Conservation (phyloP, 2,797 vertebrate genomes). For the Ptychobarbus kaznakovi region DNA sequence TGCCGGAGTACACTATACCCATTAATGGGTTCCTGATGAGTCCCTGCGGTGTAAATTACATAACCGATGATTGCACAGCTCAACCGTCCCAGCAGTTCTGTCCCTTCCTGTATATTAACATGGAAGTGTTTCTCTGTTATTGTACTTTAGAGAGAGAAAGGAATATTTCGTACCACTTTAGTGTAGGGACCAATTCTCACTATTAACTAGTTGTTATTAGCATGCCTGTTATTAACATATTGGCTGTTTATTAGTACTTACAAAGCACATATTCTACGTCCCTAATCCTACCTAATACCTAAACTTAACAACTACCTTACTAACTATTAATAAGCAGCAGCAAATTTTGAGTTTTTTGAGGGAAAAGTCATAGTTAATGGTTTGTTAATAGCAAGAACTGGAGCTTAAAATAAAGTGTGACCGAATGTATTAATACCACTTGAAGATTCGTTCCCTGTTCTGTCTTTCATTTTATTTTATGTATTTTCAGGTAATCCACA, state of each 20-base stretch:
- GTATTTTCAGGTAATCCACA: slow-evolving; percentile 80
- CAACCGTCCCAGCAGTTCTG: background rate
- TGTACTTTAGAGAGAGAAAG: background rate
- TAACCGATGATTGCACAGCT: slow-evolving; percentile 25
- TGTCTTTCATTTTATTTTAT: background rate
- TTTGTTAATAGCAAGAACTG: background rate
- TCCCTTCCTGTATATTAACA: background rate
- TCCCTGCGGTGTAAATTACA: slow-evolving; percentile 31
- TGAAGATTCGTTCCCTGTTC: background rate
- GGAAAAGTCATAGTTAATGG: background rate
- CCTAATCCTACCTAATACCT: background rate
- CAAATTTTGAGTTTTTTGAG: background rate
- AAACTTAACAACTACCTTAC: background rate
- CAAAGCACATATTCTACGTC: background rate
- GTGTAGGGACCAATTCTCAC: no score
- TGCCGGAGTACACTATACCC: slow-evolving; percentile 42
- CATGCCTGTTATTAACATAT: background rate
- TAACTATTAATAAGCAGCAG: background rate
- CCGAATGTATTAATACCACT: background rate
- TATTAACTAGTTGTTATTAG: no score
- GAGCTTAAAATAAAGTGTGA: background rate
- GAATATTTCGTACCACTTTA: no score
- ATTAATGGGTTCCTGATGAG: slow-evolving; percentile 38
- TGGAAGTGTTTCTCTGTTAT: background rate
- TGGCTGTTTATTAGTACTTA: background rate